Conservation (phyloP, 2,797 vertebrate genomes). For the Parauchenoglanis punctatus region DNA sequence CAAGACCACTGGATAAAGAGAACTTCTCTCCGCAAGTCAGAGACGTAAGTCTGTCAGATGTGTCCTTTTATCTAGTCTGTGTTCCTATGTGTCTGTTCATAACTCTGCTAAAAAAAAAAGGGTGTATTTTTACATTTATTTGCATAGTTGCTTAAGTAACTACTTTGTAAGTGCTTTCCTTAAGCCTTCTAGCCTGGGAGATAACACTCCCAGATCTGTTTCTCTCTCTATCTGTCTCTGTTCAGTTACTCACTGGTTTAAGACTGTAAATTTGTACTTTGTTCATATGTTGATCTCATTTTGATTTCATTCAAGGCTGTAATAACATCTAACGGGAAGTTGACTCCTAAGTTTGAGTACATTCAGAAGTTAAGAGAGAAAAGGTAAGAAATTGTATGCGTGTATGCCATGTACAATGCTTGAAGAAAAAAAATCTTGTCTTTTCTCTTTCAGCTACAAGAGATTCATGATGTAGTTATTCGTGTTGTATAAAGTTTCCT, state of each 20-base stretch:
- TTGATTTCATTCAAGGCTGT: conserved; percentile 79
- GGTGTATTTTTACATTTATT: background rate
- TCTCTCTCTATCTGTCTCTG: background rate
- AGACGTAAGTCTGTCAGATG: conserved; percentile 82
- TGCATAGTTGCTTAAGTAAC: background rate
- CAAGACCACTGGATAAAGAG: conserved; percentile 84
- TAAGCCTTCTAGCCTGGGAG: background rate
- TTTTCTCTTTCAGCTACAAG: background rate
- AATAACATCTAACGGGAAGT: conserved; percentile 90
- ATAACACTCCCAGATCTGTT: background rate
- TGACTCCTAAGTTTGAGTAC: conserved; percentile 94
- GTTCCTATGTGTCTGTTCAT: too few relatives aligned
- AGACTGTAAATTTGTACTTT: background rate
- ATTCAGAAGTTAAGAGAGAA: conserved; percentile 89
- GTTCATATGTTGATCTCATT: background rate
- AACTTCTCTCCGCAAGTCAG: conserved; percentile 88
- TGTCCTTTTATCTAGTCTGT: background rate
- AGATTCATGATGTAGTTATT: background rate
- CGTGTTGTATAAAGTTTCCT: too few relatives aligned
- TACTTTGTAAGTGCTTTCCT: background rate
- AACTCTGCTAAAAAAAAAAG: too few relatives aligned
- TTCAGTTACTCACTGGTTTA: background rate
- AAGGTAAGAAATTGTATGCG: conserved; percentile 74
- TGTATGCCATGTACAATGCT: background rate
- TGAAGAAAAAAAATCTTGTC: background rate